A percentile compares a stretch with the other conserved stretches of the same genome.
Evolutionary conservation across 2,113 vertebrate genomes (phyloP).

Genomic region (Notothenia coriiceps): DNA sequence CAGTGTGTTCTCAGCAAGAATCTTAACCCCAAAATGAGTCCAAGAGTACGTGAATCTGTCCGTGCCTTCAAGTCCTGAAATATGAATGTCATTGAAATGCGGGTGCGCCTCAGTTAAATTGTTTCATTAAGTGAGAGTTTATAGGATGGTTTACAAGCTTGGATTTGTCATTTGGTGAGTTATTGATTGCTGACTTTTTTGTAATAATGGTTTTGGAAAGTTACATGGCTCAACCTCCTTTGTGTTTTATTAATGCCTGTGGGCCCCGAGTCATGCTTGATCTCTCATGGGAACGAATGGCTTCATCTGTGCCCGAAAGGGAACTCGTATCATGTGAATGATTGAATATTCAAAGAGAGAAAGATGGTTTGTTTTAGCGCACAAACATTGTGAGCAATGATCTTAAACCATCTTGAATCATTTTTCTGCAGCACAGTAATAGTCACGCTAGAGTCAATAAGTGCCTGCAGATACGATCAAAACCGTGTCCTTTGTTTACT

Average conservation of each 20-base stretch:
- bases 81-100: not conserved
- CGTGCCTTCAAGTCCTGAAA: not conserved
- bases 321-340: conserved; percentile 39
- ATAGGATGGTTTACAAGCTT: not conserved
- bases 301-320: conserved; percentile 37
- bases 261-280: conserved; percentile 46
- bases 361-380: not conserved
- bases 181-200: conserved; percentile 29
- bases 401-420: not conserved
- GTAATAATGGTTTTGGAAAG: conserved; percentile 5
- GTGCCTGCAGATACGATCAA: not conserved
- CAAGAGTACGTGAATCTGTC: not conserved
- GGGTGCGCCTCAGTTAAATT: not conserved
- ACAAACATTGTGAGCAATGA: not conserved
- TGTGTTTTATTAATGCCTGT: conserved; percentile 48
- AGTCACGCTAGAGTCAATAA: no score
- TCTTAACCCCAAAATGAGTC: not conserved
- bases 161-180: conserved; percentile 4
- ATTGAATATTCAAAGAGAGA: not conserved
- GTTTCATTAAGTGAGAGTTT: not conserved
- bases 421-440: not conserved
- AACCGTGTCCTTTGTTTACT: not conserved
- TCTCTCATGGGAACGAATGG: conserved; percentile 43
- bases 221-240: conserved; percentile 6
- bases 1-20: not conserved